phyloP scores from a whole-genome alignment of 1,140 invertebrate genomes.

The Callitettix versicolor region DNA sequence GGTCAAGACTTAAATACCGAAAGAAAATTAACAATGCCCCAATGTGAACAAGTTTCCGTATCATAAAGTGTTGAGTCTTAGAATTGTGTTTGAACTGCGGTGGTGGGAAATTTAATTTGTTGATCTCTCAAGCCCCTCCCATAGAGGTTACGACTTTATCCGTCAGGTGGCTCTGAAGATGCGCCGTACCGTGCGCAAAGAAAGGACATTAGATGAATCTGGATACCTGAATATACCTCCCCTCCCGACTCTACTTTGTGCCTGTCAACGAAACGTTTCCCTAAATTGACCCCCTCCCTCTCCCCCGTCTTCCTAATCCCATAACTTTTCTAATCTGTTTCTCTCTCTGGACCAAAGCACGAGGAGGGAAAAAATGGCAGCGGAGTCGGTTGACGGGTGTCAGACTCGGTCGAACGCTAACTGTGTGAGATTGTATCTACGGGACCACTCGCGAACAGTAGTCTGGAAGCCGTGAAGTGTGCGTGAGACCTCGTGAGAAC shows the following conservation, averaged over 20 bases:
- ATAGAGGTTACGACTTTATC: too few species aligned
- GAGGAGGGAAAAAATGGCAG: slow-evolving; percentile 15
- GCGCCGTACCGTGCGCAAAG: too few species aligned
- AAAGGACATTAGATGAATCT: too few species aligned
- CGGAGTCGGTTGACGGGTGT: neutral
- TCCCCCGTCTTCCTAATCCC: slow-evolving; percentile 5
- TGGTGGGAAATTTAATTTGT: too few species aligned
- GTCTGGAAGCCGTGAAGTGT: neutral
- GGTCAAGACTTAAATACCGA: too few species aligned
- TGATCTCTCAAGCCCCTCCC: too few species aligned
- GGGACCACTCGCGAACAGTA: neutral
- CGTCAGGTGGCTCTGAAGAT: too few species aligned
- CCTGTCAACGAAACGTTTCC: slow-evolving; percentile 9
- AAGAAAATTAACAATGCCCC: too few species aligned
- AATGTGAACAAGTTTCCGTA: too few species aligned
- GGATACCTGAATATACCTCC: neutral
- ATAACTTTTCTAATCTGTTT: slow-evolving; percentile 18
- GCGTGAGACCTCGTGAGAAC: too few species aligned
- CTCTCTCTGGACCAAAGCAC: neutral
- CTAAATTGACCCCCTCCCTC: slow-evolving; percentile 7
- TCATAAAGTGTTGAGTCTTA: too few species aligned
- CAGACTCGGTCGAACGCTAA: neutral
- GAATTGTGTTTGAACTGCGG: too few species aligned
- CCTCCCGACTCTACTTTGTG: neutral
- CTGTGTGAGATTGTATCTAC: neutral